Conservation (phyloP, 2,113 vertebrate species). For the Myanophis thanlyinensis region DNA sequence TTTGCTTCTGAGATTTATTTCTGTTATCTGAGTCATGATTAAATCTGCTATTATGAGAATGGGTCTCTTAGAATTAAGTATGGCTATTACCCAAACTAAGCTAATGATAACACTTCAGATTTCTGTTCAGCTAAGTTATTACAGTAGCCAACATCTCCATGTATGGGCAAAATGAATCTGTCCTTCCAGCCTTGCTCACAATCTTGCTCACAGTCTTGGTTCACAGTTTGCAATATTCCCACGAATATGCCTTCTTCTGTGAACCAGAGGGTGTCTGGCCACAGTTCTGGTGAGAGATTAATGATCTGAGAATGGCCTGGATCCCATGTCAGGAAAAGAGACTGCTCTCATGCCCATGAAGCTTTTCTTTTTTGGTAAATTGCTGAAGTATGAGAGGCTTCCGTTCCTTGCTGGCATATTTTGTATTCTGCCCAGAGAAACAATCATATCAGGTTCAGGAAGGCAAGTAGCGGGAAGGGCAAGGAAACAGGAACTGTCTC, state of each 20-base stretch:
- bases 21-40: background rate
- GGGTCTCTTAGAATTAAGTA: background rate
- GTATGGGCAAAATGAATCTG: background rate
- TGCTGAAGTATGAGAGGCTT: constrained; percentile 72
- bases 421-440: constrained; percentile 72
- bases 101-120: background rate
- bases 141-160: background rate
- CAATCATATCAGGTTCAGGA: constrained; percentile 81
- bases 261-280: constrained; percentile 19
- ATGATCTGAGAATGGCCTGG: constrained; percentile 32
- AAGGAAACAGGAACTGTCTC: constrained; percentile 78
- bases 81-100: background rate
- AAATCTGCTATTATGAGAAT: background rate
- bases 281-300: constrained; percentile 35
- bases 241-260: constrained; percentile 31
- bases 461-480: constrained; percentile 67
- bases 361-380: constrained; percentile 70
- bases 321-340: constrained; percentile 59
- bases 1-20: background rate
- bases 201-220: background rate
- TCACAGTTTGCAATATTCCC: constrained; percentile 13
- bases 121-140: background rate
- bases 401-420: constrained; percentile 76
- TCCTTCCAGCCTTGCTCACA: background rate
- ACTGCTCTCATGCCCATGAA: constrained; percentile 64